Percentiles rank a stretch among this genome's conserved stretches.
Evolutionary conservation across 2,797 vertebrate genomes (phyloP).

Genomic region (Myotis planiceps): DNA sequence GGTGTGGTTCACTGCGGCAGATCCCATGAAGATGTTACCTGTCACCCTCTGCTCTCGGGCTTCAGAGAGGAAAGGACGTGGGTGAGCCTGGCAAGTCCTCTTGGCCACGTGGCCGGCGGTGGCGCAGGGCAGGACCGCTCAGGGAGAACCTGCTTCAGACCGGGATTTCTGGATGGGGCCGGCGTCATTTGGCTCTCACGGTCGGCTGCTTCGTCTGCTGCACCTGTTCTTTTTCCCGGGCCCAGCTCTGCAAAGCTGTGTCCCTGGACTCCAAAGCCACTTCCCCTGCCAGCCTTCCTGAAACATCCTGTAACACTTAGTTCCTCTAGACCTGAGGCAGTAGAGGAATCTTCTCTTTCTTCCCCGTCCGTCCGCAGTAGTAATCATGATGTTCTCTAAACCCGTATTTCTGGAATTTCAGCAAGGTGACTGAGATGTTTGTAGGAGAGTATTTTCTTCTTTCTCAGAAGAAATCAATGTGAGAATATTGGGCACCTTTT

Average conservation of each 20-base stretch:
- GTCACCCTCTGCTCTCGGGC: too few species aligned
- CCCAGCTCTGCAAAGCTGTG: not conserved
- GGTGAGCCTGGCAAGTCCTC: constrained; percentile 13
- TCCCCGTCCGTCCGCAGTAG: not conserved
- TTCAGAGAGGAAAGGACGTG: not conserved
- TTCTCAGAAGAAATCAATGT: constrained; percentile 3
- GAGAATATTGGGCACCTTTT: constrained; percentile 43
- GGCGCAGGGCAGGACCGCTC: not conserved
- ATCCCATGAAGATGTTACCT: not conserved
- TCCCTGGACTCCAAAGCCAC: not conserved
- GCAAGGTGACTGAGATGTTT: not conserved
- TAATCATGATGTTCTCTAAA: constrained; percentile 35
- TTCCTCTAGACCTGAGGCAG: constrained; percentile 1
- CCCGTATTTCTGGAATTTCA: constrained; percentile 65
- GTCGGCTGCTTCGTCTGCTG: not conserved
- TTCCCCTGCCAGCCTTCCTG: not conserved
- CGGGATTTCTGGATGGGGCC: not conserved
- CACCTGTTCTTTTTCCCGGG: constrained; percentile 35
- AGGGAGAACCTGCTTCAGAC: not conserved
- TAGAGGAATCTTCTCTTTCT: constrained; percentile 7
- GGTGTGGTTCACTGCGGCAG: not conserved
- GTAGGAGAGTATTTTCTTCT: constrained; percentile 47
- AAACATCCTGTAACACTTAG: not conserved
- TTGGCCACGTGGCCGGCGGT: not conserved
- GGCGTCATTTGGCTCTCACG: not conserved